phyloP scores from a whole-genome alignment of 2,888 invertebrate species.

The Pseudococcus longispinus region DNA sequence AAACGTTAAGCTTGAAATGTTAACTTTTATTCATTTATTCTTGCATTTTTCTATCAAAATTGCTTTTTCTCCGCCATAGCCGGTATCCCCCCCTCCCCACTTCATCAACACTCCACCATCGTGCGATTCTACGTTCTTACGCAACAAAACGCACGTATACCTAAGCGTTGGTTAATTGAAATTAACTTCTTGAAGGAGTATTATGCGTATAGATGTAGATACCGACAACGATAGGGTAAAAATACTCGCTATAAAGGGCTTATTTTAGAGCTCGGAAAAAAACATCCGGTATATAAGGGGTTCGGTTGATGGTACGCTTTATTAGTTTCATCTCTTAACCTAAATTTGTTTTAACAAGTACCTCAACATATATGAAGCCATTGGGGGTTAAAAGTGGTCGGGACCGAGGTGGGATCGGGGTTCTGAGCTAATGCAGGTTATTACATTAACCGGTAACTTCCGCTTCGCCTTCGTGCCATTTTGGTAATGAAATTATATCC shows the following conservation, averaged over 20 bases:
- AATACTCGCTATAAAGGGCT: neutral
- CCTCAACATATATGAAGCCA: neutral
- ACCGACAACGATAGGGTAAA: neutral
- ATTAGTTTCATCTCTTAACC: neutral
- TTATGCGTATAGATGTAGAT: neutral
- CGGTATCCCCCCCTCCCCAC: no score
- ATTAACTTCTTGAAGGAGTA: neutral
- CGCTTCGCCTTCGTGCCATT: neutral
- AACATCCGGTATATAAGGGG: constrained; percentile 13
- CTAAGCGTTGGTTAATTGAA: neutral
- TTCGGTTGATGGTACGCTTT: neutral
- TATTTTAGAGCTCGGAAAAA: neutral
- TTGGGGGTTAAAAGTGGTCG: neutral
- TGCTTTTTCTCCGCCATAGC: neutral
- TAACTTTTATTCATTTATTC: constrained; percentile 26
- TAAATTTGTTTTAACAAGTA: constrained; percentile 8
- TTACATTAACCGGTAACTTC: constrained; percentile 23
- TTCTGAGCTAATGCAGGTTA: neutral
- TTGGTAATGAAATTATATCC: neutral
- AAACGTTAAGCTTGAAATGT: neutral
- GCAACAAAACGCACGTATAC: neutral
- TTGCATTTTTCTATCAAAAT: neutral
- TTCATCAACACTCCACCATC: neutral
- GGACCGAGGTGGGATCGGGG: neutral
- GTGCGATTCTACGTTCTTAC: neutral